phyloP scores from a whole-genome alignment of 2,888 invertebrate species.

The Tetheella fluctuosa region DNA sequence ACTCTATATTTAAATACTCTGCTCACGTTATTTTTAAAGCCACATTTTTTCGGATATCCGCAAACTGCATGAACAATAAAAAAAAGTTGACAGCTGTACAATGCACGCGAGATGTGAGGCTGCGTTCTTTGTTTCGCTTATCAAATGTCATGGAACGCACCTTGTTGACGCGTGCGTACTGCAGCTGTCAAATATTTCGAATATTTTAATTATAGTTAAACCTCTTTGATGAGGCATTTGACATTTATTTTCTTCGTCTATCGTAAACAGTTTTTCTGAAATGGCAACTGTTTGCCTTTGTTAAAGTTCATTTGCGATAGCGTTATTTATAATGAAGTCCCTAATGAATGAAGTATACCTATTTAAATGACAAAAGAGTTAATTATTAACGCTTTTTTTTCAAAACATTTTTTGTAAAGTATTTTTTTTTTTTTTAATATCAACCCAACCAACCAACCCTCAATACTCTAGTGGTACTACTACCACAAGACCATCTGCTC shows the following conservation, averaged over 20 bases:
- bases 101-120: slow-evolving; percentile 29
- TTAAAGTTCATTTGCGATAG: background rate
- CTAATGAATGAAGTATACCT: background rate
- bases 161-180: slow-evolving; percentile 42
- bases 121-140: slow-evolving; percentile 27
- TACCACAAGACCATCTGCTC: slow-evolving; percentile 1
- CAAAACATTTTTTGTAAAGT: too few species aligned
- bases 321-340: too few species aligned
- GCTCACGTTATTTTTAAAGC: background rate
- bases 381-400: too few species aligned
- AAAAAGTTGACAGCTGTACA: slow-evolving; percentile 19
- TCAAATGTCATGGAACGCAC: slow-evolving; percentile 49
- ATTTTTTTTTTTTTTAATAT: too few species aligned
- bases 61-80: background rate
- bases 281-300: slow-evolving; percentile 1
- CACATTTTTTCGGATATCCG: slow-evolving; percentile 6
- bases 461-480: background rate
- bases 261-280: background rate
- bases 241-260: background rate
- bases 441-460: too few species aligned
- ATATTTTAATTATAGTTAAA: slow-evolving; percentile 16
- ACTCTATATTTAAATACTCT: background rate
- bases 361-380: too few species aligned
- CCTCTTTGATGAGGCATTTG: background rate
- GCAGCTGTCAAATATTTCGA: slow-evolving; percentile 34